Evolutionary conservation across 2,888 invertebrate species (phyloP), one percentile per base, ranked within the genome.

Genomic region (Galerucella calmariensis): DNA sequence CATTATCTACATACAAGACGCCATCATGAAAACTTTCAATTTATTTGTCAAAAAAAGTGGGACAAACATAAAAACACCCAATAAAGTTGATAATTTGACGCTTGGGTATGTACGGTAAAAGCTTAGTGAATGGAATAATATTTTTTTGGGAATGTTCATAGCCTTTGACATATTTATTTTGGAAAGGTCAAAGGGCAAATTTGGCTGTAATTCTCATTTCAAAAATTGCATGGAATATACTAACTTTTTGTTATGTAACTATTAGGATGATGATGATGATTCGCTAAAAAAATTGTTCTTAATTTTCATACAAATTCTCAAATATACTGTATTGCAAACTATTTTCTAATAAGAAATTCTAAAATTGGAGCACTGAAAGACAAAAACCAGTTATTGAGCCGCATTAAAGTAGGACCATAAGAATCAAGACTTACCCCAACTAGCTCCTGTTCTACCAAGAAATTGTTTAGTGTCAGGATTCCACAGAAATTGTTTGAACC

Each of bases 391-490:
- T 35, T 61, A n/a, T 53, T 16, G 58, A 56, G 27, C 27, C 58
- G 65, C 65, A 51, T 24, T 9, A 27, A 16, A 14, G 12, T 41
- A 53, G 16, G 44, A 9, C 63, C 12, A 53, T 4, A 51, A 5
- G 3, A 20, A 5, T 20, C 70, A 51, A 16, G 9, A 94, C 96
- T 96, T 87, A 97, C 97, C 96, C 98, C 98, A 98, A 89, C 96
- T 97, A 86, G 93, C 90, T 83, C 95, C 97, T 78, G 96, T 97
- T 83, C 97, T 92, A 83, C 97, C 97, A 83, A 97, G 90, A 88
- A 97, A 93, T 89, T 96, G 95, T 85, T 93, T 93, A 78, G 96
- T 97, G 89, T 97, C 96, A 83, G 95, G 92, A 90, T 98, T 96
- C 94, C 94, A 97, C 81, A 97, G 88, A 90, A 97, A 97, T 85